Evolutionary conservation across 2,113 vertebrate genomes (phyloP), one percentile per base, ranked within the genome.

Genomic region (Phylloscopus trochilus): DNA sequence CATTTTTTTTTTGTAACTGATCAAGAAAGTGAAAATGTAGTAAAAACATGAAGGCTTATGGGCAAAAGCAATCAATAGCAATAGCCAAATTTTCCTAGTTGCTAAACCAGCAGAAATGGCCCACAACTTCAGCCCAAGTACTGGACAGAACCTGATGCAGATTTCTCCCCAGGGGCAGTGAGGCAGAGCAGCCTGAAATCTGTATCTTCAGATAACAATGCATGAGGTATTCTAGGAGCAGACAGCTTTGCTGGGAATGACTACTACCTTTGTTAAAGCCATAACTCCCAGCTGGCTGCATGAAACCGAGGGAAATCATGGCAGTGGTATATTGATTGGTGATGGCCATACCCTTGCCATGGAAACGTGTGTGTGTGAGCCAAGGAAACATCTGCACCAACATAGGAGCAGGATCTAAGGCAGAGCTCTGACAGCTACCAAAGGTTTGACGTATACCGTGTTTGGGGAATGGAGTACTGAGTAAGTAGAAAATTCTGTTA

Each of bases 351-450:
- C 18, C 13, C 9, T 84, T 56, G 18, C 19, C 12, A 30, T 49
- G 26, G 53, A 86, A 89, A 56, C 22, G 23, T 3, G 3, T 1
- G 3, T 1, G 2, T 3, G 9, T 26, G 1, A 91, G 35, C 39
- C 63, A 84, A 55, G 10, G 37, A 8, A 78, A 46, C 46, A 95
- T 14, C 56, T 84, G 56, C 51, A 58, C 37, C 12, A 41, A 27
- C 26, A 28, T 7, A 15, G 31, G 13, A 87, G 18, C 43, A 59
- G 68, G 30, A 70, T 74, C 33, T 51, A 62, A 73, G 44, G n/a
- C 6, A 41, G 55, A 55, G 33, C 35, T 66, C 55, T 90, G 46
- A 49, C 11, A 87, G 37, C 11, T 37, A 35, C 31, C 70, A 67
- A 87, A 53, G 51, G 44, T 90, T 87, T 80, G n/a, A 46, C 9